These are phyloP conservation scores for Aphelinus atriplicis DNA, from an alignment of 1,140 invertebrate genomes.

Conservation along the genomic window DNA sequence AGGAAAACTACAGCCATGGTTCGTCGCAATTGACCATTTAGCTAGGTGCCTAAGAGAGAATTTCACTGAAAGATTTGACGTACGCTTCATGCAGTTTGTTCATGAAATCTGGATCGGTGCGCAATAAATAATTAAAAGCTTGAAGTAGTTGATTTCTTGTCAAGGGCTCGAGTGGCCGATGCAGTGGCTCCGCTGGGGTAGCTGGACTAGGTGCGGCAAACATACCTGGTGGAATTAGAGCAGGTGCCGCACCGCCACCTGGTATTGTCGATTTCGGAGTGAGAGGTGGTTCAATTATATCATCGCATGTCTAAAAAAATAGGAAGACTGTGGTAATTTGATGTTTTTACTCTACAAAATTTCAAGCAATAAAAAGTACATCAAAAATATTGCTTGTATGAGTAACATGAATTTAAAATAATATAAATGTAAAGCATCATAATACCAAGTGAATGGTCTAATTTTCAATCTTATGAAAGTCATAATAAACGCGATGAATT, in stretches of 20 bases:
- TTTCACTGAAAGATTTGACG: conserved; percentile 83
- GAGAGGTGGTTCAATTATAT: conserved; percentile 51
- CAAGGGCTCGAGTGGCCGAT: conserved; percentile 73
- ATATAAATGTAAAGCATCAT: no score
- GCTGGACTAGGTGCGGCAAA: conserved; percentile 70
- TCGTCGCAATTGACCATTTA: conserved; percentile 1
- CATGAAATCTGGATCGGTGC: conserved; percentile 87
- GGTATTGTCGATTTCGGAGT: conserved; percentile 41
- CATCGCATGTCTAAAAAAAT: conserved; percentile 43
- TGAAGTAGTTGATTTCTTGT: conserved; percentile 88
- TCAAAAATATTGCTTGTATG: no score
- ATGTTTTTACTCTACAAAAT: no score
- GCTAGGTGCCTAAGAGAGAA: conserved; percentile 66
- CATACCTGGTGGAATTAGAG: conserved; percentile 85
- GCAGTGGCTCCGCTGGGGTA: conserved; percentile 54
- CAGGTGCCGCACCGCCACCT: conserved; percentile 68
- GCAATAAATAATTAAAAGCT: conserved; percentile 86
- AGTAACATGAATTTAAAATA: no score
- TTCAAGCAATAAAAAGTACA: no score
- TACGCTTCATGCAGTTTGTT: conserved; percentile 90
- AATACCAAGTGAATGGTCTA: no score
- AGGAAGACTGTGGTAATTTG: no score
- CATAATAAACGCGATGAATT: no score
- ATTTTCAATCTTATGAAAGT: no score
- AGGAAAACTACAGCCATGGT: conserved; percentile 18